Evolutionary conservation across 2,113 vertebrate species (phyloP), one percentile per base, ranked within the genome.

Genomic region (Centrocercus urophasianus): DNA sequence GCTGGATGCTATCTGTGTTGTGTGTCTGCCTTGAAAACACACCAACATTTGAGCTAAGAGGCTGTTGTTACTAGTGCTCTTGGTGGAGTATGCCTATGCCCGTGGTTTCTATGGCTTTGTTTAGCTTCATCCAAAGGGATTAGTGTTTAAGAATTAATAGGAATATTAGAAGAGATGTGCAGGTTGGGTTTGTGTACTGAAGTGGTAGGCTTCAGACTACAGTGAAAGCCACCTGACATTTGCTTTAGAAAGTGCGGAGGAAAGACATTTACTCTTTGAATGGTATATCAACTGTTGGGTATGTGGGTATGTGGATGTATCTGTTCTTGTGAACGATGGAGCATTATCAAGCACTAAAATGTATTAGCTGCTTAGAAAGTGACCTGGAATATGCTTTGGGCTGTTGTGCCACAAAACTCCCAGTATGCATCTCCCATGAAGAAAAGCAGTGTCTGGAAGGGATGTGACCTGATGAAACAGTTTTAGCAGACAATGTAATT

Each of bases 181-280:
- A 34, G 24, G 40, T 8, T 89, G 78, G 42, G 27, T 80, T 79
- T 93, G 59, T 85, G 67, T 83, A 28, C 40, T 38, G 78, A 87
- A 50, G 40, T 28, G 34, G 59, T 36, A 86, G 74, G 36, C 72
- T 59, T 81, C 40, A 36, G 40, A 18, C 20, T 61, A 4, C n/a
- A 63, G 20, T 60, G 50, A 88, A 93, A 89, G 59, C 71, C 71
- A 66, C 71, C 74, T 94, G 81, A 73, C 42, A 91, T 88, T 96
- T 95, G 63, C 78, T 95, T 92, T 94, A 80, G 78, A 45, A 91
- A 83, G 75, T 72, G 43, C 65, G 54, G 47, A 42, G 83, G 38
- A 65, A 65, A 54, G 84, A 60, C 14, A 70, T 91, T 87, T 90
- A 73, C 63, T 71, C 64, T 90, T 50, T 56, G 38, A 93, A 34